Evolutionary conservation across 2,888 invertebrate genomes (phyloP), one percentile per base, ranked within the genome.

Genomic region (Lycocerus yunnanus): DNA sequence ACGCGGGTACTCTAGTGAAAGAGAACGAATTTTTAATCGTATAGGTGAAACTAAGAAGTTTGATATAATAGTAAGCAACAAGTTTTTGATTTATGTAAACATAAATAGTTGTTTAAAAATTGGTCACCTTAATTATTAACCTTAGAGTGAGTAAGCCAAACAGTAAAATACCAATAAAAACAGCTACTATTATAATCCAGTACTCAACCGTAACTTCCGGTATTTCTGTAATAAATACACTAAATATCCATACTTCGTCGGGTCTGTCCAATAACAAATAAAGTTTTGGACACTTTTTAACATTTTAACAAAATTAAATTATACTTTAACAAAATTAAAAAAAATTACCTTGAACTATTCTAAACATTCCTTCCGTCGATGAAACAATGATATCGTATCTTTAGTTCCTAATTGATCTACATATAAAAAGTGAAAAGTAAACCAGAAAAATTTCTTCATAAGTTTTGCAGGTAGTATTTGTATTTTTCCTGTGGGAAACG

Each of bases 181-280:
- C 83, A 1, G 89, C 85, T 2, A 88, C 74, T 58, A 89, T 86
- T 68, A 86, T 86, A 61, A 88, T 85, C 89, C 89, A 89, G 14
- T 87, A 82, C 16, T 86, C 87, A 15, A 85, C 81, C 8, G 69
- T 77, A 66, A 78, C 75, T 14, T 81, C 82, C 9, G 79, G 68
- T 3, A 84, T 81, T 15, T 85, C 83, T 15, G 85, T 86, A 9
- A 87, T 75, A 68, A 88, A 87, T 16, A 85, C 82, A 68, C 85
- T 88, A 21, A 83, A 82, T n/a, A 87, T 82, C 11, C 78, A 76
- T 15, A 79, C 77, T 13, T 14, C 71, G 72, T 87, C 83, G 1
- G 84, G 79, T 74, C 83, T 83, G 13, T 16, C 43, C 66, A 58
- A 65, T 43, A 65, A n/a, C 11, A 69, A 18, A 24, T 59, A 60